Evolutionary conservation across 1,140 invertebrate species (phyloP).

Genomic region (Hetaerina americana): DNA sequence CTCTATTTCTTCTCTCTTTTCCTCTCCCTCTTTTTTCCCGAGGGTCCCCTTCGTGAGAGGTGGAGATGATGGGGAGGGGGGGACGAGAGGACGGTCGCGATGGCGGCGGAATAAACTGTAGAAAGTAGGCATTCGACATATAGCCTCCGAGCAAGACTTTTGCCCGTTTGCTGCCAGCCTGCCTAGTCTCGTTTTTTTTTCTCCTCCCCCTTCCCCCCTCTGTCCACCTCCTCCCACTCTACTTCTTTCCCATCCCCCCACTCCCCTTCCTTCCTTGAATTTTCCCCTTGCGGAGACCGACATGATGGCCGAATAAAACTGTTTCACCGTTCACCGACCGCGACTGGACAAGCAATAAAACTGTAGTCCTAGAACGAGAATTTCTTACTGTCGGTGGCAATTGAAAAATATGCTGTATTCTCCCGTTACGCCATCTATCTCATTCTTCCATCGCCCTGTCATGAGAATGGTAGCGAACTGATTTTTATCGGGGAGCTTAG

Average conservation of each 20-base stretch:
- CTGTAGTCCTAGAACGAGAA: neutral
- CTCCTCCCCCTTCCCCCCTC: neutral
- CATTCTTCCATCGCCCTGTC: no score
- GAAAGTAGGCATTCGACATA: neutral
- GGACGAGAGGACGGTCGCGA: neutral
- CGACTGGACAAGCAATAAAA: constrained; percentile 1
- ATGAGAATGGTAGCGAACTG: no score
- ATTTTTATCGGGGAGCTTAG: no score
- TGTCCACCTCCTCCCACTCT: neutral
- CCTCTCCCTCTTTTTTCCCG: no score
- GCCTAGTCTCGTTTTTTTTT: neutral
- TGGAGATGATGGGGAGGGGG: neutral
- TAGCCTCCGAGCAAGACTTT: neutral
- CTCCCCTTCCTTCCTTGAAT: neutral
- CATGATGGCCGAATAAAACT: neutral
- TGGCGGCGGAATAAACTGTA: neutral
- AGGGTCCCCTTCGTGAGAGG: no score
- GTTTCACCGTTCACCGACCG: neutral
- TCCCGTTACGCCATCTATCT: no score
- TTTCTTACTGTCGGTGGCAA: neutral
- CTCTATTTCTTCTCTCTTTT: no score
- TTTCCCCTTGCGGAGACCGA: neutral
- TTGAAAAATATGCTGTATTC: no score
- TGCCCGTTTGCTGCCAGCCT: no score
- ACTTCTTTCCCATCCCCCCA: neutral